Evolutionary conservation across 1,140 invertebrate species (phyloP).

Genomic region (Battus philenor): DNA sequence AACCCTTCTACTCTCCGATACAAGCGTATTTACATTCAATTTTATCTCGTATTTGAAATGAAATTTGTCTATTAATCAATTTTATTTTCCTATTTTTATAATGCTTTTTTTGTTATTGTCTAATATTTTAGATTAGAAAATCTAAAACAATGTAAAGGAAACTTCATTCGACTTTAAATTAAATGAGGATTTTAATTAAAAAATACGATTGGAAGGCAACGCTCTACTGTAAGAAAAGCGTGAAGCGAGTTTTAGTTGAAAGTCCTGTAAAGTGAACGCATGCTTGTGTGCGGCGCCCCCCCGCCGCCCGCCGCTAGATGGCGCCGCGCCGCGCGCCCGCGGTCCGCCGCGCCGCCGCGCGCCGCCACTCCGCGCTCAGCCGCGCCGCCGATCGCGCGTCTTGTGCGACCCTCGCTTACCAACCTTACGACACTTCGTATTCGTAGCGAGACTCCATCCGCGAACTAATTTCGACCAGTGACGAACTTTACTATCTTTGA

Average conservation of each 20-base stretch:
- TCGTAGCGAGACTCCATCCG: conserved; percentile 24
- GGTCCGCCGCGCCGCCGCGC: conserved; percentile 50
- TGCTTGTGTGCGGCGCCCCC: conserved; percentile 21
- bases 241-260: conserved; percentile 5
- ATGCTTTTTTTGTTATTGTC: too few relatives aligned
- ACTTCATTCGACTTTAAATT: too few relatives aligned
- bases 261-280: conserved; percentile 10
- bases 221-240: neutral
- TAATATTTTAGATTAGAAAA: too few relatives aligned
- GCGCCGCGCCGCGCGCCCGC: conserved; percentile 53
- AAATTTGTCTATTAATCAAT: too few relatives aligned
- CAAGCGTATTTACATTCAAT: neutral
- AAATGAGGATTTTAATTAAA: too few relatives aligned
- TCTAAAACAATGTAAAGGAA: too few relatives aligned
- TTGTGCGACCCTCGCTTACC: conserved; percentile 28
- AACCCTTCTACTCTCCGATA: conserved; percentile 37
- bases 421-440: conserved; percentile 26
- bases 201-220: too few relatives aligned
- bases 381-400: conserved; percentile 64
- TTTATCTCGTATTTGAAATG: too few relatives aligned
- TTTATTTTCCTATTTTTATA: too few relatives aligned
- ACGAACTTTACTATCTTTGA: conserved; percentile 6
- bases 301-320: conserved; percentile 62
- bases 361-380: conserved; percentile 66
- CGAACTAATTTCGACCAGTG: conserved; percentile 21